Evolutionary conservation across 2,797 vertebrate genomes (phyloP).

Genomic region (Philypnodon macrostomus): DNA sequence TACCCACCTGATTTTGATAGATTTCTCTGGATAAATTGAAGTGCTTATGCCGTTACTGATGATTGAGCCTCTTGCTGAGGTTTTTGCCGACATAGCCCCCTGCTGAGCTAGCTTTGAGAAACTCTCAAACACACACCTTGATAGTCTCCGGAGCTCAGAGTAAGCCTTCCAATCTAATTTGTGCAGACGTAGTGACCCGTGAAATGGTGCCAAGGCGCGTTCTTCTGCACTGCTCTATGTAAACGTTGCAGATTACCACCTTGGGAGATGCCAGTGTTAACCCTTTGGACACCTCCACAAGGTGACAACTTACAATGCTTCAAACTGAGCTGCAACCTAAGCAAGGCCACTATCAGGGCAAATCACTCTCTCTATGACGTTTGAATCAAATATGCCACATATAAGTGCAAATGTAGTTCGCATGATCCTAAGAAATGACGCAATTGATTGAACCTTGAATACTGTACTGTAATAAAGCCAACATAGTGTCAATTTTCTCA

Average conservation of each 20-base stretch:
- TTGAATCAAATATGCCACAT: too few relatives aligned
- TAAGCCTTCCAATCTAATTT: slow-evolving; percentile 73
- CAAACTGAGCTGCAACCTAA: slow-evolving; percentile 15
- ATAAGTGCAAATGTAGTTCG: too few relatives aligned
- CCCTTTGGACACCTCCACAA: slow-evolving; percentile 38
- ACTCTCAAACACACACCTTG: slow-evolving; percentile 39
- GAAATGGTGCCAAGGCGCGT: slow-evolving; percentile 73
- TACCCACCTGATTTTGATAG: slow-evolving; percentile 35
- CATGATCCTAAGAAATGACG: too few relatives aligned
- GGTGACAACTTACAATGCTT: slow-evolving; percentile 36
- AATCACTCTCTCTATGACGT: too few relatives aligned
- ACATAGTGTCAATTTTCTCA: too few relatives aligned
- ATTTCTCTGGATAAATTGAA: slow-evolving; percentile 50
- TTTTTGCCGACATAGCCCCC: slow-evolving; percentile 38
- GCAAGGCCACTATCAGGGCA: not conserved
- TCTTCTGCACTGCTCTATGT: slow-evolving; percentile 62
- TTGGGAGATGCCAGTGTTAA: slow-evolving; percentile 70
- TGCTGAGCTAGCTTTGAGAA: slow-evolving; percentile 47
- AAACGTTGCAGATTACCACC: slow-evolving; percentile 73
- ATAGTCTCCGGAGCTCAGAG: slow-evolving; percentile 51
- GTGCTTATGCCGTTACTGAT: slow-evolving; percentile 47
- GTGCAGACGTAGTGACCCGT: slow-evolving; percentile 74
- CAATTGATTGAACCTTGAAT: too few relatives aligned
- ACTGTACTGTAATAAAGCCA: too few relatives aligned
- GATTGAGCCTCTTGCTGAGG: slow-evolving; percentile 34